Evolutionary conservation across 2,797 vertebrate genomes (phyloP).

Genomic region (Ceyx erithaca): DNA sequence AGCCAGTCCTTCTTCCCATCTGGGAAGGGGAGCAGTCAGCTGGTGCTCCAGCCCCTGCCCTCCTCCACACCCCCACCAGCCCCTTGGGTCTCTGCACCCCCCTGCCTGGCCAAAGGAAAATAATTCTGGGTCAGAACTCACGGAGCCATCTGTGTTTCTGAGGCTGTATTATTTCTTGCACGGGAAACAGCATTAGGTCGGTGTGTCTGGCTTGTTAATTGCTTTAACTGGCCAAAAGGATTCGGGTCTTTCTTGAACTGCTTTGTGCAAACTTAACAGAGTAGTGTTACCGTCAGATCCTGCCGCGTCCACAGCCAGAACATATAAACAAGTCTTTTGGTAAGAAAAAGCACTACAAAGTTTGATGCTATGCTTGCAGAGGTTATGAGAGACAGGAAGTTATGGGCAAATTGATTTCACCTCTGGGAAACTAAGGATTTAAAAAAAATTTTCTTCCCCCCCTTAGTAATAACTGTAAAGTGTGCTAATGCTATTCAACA

Average conservation of each 20-base stretch:
- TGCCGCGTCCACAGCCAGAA: constrained; percentile 1
- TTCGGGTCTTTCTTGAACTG: constrained; percentile 22
- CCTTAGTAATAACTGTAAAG: constrained; percentile 71
- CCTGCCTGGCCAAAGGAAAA: not conserved
- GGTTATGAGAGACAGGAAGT: constrained; percentile 72
- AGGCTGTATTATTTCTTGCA: constrained; percentile 31
- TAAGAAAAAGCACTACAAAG: constrained; percentile 42
- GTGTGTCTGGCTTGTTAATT: constrained; percentile 59
- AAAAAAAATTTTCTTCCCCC: too few relatives aligned
- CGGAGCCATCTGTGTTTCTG: constrained; percentile 43
- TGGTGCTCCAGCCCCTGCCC: not conserved
- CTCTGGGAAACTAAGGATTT: constrained; percentile 70
- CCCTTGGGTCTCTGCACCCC: not conserved
- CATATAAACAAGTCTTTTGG: constrained; percentile 25
- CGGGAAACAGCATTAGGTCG: constrained; percentile 16
- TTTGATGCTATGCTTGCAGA: constrained; percentile 66
- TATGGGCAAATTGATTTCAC: constrained; percentile 79
- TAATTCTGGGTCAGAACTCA: constrained; percentile 16
- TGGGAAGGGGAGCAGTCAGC: not conserved
- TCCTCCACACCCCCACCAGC: fast-evolving
- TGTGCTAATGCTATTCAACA: constrained; percentile 78
- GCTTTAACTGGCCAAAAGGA: constrained; percentile 36
- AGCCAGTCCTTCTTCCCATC: not conserved
- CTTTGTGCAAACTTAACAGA: constrained; percentile 46
- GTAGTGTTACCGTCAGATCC: constrained; percentile 58